Conservation (phyloP, 2,888 invertebrate species). For the Glaucopsyche alexis region DNA sequence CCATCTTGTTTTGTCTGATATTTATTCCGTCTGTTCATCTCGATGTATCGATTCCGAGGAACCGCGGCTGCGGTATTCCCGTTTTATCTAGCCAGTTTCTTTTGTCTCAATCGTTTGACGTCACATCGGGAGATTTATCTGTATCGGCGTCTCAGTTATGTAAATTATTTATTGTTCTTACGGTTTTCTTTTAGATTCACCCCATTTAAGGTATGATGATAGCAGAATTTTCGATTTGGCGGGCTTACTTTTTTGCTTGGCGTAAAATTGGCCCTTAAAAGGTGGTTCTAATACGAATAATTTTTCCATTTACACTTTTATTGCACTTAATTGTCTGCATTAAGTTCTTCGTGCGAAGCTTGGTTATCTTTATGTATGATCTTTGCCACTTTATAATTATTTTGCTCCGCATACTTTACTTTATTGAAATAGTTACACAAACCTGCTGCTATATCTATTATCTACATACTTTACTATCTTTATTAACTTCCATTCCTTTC, state of each 20-base stretch:
- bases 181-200: constrained; percentile 21
- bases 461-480: constrained; percentile 1
- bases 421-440: constrained; percentile 7
- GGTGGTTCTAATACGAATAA: not conserved
- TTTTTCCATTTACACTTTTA: constrained; percentile 3
- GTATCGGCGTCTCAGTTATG: constrained; percentile 38
- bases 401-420: not conserved
- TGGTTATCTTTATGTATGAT: constrained; percentile 14
- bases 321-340: constrained; percentile 1
- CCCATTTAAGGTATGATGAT: not conserved
- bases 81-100: constrained; percentile 46
- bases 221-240: not conserved
- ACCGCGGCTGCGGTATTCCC: constrained; percentile 51
- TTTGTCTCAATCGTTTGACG: constrained; percentile 61
- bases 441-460: not conserved
- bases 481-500: not conserved
- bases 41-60: constrained; percentile 60
- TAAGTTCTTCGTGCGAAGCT: not conserved
- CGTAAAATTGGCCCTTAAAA: not conserved
- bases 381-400: constrained; percentile 13
- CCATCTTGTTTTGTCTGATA: constrained; percentile 65
- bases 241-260: constrained; percentile 11
- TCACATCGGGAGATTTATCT: constrained; percentile 57
- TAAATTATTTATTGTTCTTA: constrained; percentile 31
- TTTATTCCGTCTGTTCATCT: constrained; percentile 60